Evolutionary conservation across 2,797 vertebrate genomes (phyloP), one percentile per base, ranked within the genome.

Genomic region (Pseudotriccus pelzelni): DNA sequence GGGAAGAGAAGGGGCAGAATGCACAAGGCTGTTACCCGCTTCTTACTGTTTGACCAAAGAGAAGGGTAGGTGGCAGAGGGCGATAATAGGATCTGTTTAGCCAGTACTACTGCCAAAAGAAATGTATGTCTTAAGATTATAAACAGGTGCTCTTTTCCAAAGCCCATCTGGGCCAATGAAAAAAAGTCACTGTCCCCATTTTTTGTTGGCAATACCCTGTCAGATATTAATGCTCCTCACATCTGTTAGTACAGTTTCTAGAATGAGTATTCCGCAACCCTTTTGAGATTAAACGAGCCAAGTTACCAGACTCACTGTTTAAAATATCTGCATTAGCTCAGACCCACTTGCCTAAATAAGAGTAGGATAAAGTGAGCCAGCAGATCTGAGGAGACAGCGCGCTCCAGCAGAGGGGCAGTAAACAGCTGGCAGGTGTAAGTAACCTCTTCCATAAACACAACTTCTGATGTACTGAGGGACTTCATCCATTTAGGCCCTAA

Each of bases 1-100:
- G 90, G 93, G 90, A 78, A 89, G 79, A 96, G 87, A 95, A 77
- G 87, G 87, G 94, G 95, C 87, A 78, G 50, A 95, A 70, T 2
- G 0, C 43, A 52, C 0, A 0, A 53, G 58, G 76, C 75, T 3
- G 53, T 92, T 94, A 83, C 69, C 75, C 50, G 0, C 80, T 86
- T 89, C 79, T 92, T 81, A 47, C 87, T 87, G 82, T 93, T 91
- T 89, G 89, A 88, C 76, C 20, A 2, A 91, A 72, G 69, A 75
- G 78, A 49, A 62, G 66, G 39, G 84, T 44, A 84, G 67, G 74
- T 90, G 64, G 62, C 53, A 87, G 69, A 44, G 11, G 23, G n/a
- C 62, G 82, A 88, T 84, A 88, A 58, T 11, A 75, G 43, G 76
- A 53, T 76, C 39, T 81, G 53, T 85, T 87, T 46, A 74, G 53